phyloP scores from a whole-genome alignment of 2,888 invertebrate species.

The Cremastobaeus sp. region DNA sequence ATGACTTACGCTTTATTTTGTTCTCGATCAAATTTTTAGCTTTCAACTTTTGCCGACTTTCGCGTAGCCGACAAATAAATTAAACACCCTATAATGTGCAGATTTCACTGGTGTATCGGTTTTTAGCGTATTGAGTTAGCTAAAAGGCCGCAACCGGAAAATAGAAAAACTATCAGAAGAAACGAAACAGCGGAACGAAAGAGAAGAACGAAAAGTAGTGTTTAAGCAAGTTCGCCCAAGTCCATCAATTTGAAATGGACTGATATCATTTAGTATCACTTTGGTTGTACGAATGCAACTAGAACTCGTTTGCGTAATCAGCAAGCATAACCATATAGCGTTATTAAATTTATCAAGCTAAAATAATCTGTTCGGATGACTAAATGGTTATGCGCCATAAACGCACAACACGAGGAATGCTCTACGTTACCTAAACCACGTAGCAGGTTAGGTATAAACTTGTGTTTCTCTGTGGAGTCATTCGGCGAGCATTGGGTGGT shows the following conservation, averaged over 20 bases:
- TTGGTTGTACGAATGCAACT: constrained; percentile 55
- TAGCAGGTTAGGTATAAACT: constrained; percentile 69
- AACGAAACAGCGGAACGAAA: too few species aligned
- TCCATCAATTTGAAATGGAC: constrained; percentile 43
- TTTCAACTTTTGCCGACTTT: too few species aligned
- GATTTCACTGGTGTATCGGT: too few species aligned
- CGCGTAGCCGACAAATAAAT: too few species aligned
- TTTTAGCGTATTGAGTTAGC: too few species aligned
- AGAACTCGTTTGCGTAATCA: constrained; percentile 70
- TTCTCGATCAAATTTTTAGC: too few species aligned
- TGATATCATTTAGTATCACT: constrained; percentile 61
- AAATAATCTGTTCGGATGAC: constrained; percentile 77
- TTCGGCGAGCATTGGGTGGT: constrained; percentile 67
- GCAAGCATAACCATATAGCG: constrained; percentile 73
- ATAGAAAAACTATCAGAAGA: too few species aligned
- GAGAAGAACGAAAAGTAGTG: not conserved
- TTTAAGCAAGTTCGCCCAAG: constrained; percentile 43
- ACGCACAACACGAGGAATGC: constrained; percentile 77
- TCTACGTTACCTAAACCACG: constrained; percentile 72
- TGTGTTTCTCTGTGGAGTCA: constrained; percentile 65
- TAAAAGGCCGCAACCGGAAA: too few species aligned
- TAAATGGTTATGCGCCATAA: constrained; percentile 77
- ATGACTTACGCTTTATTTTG: too few species aligned
- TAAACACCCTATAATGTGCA: too few species aligned
- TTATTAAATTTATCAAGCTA: constrained; percentile 79